These are phyloP conservation scores for Neofelis nebulosa DNA, from an alignment of 2,113 vertebrate species.

Conservation along the genomic window DNA sequence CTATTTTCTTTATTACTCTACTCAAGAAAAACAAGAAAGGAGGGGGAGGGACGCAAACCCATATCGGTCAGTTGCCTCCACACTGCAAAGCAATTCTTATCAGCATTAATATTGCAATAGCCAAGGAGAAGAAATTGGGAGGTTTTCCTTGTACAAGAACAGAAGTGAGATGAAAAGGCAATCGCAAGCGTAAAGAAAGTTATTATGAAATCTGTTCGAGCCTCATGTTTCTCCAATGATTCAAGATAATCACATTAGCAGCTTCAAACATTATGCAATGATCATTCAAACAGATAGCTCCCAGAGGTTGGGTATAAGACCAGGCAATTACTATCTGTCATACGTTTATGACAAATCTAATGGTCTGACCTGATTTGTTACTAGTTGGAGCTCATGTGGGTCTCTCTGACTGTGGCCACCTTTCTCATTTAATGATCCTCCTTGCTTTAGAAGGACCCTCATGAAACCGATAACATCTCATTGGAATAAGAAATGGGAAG, in stretches of 20 bases:
- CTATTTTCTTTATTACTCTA: neutral
- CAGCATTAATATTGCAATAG: neutral
- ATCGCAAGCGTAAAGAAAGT: neutral
- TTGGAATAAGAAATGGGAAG: neutral
- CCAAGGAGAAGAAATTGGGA: neutral
- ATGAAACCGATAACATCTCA: neutral
- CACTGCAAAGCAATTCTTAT: constrained; percentile 7
- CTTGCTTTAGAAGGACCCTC: neutral
- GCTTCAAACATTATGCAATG: constrained; percentile 66
- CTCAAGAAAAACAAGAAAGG: neutral
- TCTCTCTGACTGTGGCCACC: constrained; percentile 40
- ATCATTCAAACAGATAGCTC: constrained; percentile 80
- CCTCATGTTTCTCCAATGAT: neutral
- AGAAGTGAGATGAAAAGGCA: neutral
- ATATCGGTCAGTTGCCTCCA: neutral
- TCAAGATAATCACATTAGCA: constrained; percentile 80
- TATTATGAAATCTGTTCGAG: constrained; percentile 63
- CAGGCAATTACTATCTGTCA: constrained; percentile 75
- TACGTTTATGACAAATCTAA: constrained; percentile 72
- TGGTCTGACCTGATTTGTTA: constrained; percentile 69
- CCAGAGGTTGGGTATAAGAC: constrained; percentile 72
- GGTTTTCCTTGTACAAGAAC: neutral
- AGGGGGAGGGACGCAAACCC: neutral
- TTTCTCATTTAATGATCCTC: constrained; percentile 22
- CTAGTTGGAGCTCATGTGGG: neutral